Conservation (phyloP, 2,797 vertebrate genomes). For the Pelobates cultripes region DNA sequence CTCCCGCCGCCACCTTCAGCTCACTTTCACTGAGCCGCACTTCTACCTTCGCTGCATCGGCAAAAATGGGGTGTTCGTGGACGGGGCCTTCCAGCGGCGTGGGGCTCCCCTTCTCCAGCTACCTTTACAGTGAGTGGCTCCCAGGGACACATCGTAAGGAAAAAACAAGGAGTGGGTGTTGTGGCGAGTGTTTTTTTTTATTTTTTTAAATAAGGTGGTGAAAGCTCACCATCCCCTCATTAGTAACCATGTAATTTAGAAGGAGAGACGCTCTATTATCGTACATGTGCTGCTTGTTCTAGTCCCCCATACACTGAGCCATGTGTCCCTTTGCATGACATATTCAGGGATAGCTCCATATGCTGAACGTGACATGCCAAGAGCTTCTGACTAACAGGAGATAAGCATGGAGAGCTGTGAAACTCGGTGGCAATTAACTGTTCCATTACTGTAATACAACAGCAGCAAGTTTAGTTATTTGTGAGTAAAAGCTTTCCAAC, state of each 20-base stretch:
- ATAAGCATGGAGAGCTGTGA: too few relatives aligned
- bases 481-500: too few relatives aligned
- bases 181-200: neutral
- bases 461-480: too few relatives aligned
- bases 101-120: constrained; percentile 87
- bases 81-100: constrained; percentile 94
- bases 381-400: neutral
- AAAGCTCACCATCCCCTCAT: neutral
- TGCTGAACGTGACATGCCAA: constrained; percentile 5
- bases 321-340: neutral
- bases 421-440: too few relatives aligned
- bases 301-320: neutral
- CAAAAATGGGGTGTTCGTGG: constrained; percentile 98
- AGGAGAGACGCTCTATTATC: too few relatives aligned
- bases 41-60: constrained; percentile 94
- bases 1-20: constrained; percentile 92
- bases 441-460: too few relatives aligned
- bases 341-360: neutral
- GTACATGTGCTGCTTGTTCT: neutral
- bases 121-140: constrained; percentile 87
- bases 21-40: constrained; percentile 84
- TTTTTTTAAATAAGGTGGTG: neutral
- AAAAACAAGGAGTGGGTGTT: too few relatives aligned
- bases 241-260: too few relatives aligned
- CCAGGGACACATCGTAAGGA: too few relatives aligned